phyloP scores from a whole-genome alignment of 2,888 invertebrate genomes.

The Cistogaster globosa region DNA sequence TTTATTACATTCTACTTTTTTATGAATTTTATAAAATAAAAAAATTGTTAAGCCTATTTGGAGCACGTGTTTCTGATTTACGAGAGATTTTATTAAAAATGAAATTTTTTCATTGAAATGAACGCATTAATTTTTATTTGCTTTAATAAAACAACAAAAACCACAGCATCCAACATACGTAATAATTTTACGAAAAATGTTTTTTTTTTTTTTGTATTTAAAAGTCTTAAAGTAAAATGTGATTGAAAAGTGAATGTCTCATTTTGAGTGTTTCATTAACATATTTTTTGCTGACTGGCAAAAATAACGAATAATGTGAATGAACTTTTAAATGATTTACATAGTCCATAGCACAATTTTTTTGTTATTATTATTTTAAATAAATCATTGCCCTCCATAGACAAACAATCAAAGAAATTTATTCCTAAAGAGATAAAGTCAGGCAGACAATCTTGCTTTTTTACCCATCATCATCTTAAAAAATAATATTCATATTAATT shows the following conservation, averaged over 20 bases:
- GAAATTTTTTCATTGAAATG: not conserved
- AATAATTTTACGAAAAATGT: not conserved
- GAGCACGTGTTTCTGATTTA: not conserved
- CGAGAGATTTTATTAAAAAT: not conserved
- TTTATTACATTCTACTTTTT: too few relatives aligned
- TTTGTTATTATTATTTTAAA: not conserved
- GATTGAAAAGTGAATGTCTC: constrained; percentile 19
- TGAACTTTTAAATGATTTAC: constrained; percentile 27
- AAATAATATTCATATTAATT: constrained; percentile 8
- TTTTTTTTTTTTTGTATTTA: not conserved
- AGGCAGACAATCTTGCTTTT: not conserved
- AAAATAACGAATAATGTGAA: constrained; percentile 13
- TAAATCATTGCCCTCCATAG: not conserved
- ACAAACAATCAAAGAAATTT: not conserved
- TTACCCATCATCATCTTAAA: constrained; percentile 12
- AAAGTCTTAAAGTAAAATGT: constrained; percentile 19
- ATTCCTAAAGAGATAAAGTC: not conserved
- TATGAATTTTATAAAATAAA: too few relatives aligned
- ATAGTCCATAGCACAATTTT: not conserved
- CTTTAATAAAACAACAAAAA: not conserved
- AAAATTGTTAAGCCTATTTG: not conserved
- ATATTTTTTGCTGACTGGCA: not conserved
- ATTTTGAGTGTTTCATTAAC: constrained; percentile 42
- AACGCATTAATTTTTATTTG: not conserved
- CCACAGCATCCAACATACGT: too few relatives aligned